These are phyloP conservation scores for Spisula solida DNA, from an alignment of 2,888 invertebrate genomes.

Conservation along the genomic window DNA sequence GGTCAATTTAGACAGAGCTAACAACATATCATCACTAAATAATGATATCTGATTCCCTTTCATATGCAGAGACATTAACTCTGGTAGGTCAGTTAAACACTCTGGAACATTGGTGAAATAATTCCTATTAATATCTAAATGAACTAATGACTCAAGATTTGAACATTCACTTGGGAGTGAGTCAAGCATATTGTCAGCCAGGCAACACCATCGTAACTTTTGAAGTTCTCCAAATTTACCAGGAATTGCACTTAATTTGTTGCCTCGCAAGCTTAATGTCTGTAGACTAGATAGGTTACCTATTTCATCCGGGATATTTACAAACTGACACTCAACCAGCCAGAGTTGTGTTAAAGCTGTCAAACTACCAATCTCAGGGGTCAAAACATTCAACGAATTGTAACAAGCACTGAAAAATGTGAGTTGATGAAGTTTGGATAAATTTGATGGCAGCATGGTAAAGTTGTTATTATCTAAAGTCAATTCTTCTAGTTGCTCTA, in stretches of 20 bases:
- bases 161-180: conserved; percentile 79
- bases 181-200: conserved; percentile 83
- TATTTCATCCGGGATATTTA: conserved; percentile 80
- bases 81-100: conserved; percentile 77
- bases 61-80: conserved; percentile 79
- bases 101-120: conserved; percentile 79
- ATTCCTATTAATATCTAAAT: conserved; percentile 84
- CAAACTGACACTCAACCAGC: conserved; percentile 83
- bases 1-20: conserved; percentile 81
- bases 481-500: conserved; percentile 81
- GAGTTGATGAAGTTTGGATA: conserved; percentile 78
- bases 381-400: conserved; percentile 82
- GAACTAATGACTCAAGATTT: conserved; percentile 76
- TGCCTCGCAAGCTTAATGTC: conserved; percentile 82
- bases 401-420: conserved; percentile 75
- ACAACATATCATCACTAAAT: conserved; percentile 83
- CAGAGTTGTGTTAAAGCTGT: conserved; percentile 81
- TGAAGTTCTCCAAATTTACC: conserved; percentile 76
- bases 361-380: conserved; percentile 82
- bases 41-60: conserved; percentile 77
- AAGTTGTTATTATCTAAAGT: conserved; percentile 85
- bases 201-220: conserved; percentile 83
- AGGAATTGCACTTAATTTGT: conserved; percentile 80
- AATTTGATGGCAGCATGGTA: conserved; percentile 84
- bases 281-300: conserved; percentile 78